A percentile compares a stretch with the other conserved stretches of the same genome.
Evolutionary conservation across 2,113 vertebrate genomes (phyloP).

Genomic region (Tyto alba): DNA sequence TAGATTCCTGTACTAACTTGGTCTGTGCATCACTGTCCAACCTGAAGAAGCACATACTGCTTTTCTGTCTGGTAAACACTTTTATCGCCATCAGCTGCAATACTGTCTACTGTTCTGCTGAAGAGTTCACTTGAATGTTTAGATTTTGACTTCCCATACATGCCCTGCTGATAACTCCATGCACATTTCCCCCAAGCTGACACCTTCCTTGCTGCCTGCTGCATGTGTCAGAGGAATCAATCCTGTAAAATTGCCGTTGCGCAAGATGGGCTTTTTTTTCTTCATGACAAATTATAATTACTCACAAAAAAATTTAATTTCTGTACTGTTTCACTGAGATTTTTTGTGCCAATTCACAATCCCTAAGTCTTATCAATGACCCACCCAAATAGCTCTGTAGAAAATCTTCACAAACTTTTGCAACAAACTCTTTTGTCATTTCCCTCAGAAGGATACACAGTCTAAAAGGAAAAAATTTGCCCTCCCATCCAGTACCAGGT

Average conservation of each 20-base stretch:
- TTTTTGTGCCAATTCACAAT: not conserved
- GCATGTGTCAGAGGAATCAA: not conserved
- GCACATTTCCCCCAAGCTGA: not conserved
- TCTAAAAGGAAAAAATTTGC: not conserved
- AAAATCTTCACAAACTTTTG: not conserved
- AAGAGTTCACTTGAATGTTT: not conserved
- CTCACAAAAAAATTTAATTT: not conserved
- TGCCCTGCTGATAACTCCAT: not conserved
- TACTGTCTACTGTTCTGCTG: not conserved
- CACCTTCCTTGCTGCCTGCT: not conserved
- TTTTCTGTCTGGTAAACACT: not conserved
- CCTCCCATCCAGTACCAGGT: not conserved
- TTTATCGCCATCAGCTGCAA: not conserved
- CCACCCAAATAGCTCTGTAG: not conserved
- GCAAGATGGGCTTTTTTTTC: fast-evolving
- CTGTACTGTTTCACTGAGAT: not conserved
- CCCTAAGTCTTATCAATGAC: not conserved
- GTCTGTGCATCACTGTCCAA: not conserved
- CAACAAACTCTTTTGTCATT: not conserved
- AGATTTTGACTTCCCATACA: not conserved
- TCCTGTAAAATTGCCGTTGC: not conserved
- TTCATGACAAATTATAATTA: not conserved
- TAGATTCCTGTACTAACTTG: not conserved
- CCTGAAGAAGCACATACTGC: not conserved
- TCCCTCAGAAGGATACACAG: not conserved